Conservation (phyloP, 2,113 vertebrate species). For the Pachypanchax playfairii region DNA sequence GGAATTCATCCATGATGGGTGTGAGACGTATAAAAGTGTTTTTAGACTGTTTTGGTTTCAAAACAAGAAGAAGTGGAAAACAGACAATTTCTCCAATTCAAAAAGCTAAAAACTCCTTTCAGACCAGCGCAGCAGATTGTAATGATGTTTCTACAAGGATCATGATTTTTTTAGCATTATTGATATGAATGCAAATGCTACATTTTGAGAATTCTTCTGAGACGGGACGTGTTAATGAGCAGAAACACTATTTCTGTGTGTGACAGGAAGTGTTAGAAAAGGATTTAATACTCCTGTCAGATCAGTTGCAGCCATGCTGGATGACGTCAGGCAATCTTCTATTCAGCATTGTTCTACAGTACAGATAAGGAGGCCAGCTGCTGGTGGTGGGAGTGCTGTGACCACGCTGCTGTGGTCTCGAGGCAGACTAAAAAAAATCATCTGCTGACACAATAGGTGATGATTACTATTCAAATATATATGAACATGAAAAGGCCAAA, state of each 20-base stretch:
- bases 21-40: slow-evolving; percentile 24
- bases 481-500: too few relatives aligned
- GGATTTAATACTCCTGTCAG: slow-evolving; percentile 48
- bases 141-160: too few relatives aligned
- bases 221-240: slow-evolving; percentile 10
- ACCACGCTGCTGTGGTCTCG: slow-evolving; percentile 32
- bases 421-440: slow-evolving; percentile 16
- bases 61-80: too few relatives aligned
- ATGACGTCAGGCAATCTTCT: slow-evolving; percentile 67
- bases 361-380: slow-evolving; percentile 21
- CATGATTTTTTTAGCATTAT: too few relatives aligned
- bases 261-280: slow-evolving; percentile 45
- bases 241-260: slow-evolving; percentile 11
- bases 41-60: slow-evolving; percentile 1
- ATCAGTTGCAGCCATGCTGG: slow-evolving; percentile 48
- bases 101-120: too few relatives aligned
- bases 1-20: slow-evolving; percentile 28
- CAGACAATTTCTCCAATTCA: too few relatives aligned
- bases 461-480: too few relatives aligned
- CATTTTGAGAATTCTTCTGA: slow-evolving; percentile 2
- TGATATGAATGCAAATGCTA: too few relatives aligned
- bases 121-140: too few relatives aligned
- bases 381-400: slow-evolving; percentile 37
- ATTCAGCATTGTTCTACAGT: slow-evolving; percentile 67
- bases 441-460: too few relatives aligned